Conservation (phyloP, 2,113 vertebrate species). For the Struthidea cinerea region DNA sequence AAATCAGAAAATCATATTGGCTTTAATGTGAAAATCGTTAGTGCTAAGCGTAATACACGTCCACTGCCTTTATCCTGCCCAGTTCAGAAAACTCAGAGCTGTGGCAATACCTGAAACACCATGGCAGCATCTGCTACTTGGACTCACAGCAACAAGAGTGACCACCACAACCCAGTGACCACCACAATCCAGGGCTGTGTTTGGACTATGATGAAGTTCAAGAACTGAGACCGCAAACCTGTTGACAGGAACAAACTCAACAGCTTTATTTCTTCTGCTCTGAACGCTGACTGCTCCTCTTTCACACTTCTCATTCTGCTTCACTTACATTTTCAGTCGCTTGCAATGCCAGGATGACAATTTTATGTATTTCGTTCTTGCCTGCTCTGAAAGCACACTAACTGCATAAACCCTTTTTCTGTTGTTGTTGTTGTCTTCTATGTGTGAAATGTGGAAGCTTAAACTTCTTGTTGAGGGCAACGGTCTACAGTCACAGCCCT, state of each 20-base stretch:
- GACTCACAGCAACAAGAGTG: background rate
- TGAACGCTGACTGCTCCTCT: background rate
- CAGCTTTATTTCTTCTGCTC: background rate
- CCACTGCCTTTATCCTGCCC: background rate
- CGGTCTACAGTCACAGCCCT: background rate
- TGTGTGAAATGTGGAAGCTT: background rate
- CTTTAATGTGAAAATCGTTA: background rate
- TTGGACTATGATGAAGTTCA: background rate
- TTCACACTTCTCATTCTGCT: background rate
- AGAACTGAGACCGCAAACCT: background rate
- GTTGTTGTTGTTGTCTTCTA: background rate
- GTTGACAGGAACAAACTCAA: background rate
- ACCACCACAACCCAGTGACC: background rate
- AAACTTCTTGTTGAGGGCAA: background rate
- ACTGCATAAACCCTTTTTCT: background rate
- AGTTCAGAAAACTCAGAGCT: background rate
- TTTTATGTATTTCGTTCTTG: background rate
- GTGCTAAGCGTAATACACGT: rapidly evolving
- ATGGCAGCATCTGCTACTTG: background rate
- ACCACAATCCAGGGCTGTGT: background rate
- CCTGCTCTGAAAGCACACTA: background rate
- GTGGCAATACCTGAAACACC: background rate
- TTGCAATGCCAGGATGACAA: background rate
- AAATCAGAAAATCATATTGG: background rate
- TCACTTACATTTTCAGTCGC: background rate